Percentiles rank a stretch among this genome's conserved stretches.
Evolutionary conservation across 1,140 invertebrate species (phyloP).

Genomic region (Drosophila willistoni): DNA sequence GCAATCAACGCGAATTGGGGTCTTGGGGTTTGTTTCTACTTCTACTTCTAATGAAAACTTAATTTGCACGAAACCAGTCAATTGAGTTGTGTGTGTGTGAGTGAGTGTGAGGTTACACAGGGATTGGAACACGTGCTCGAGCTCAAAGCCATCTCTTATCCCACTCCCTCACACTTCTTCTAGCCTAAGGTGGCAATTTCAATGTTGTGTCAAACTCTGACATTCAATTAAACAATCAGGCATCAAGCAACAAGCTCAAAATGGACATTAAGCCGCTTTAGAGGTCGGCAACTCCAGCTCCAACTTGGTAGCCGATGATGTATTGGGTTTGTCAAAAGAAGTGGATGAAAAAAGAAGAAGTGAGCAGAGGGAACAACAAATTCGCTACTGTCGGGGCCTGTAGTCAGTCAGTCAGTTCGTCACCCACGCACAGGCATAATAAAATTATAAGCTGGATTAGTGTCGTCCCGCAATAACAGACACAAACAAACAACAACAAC

Average conservation of each 20-base stretch:
- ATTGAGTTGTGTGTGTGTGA: conserved; percentile 62
- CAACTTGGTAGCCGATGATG: conserved; percentile 19
- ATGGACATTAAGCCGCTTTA: conserved; percentile 53
- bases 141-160: background rate
- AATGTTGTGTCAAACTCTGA: conserved; percentile 16
- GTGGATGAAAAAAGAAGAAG: background rate
- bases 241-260: conserved; percentile 22
- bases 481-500: conserved; percentile 20
- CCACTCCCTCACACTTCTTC: background rate
- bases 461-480: conserved; percentile 47
- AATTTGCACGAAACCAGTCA: conserved; percentile 50
- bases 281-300: conserved; percentile 41
- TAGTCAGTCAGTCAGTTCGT: background rate
- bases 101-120: background rate
- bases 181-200: conserved; percentile 19
- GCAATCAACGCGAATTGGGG: conserved; percentile 40
- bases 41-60: conserved; percentile 62
- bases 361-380: background rate
- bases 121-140: background rate
- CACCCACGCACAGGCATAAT: conserved; percentile 46
- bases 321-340: conserved; percentile 17
- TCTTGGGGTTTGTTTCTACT: background rate
- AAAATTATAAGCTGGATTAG: conserved; percentile 81
- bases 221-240: conserved; percentile 70
- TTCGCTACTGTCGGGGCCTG: conserved; percentile 9